Base-by-base conservation (phyloP, 2,113 vertebrate genomes). In the Clupea harengus region DNA sequence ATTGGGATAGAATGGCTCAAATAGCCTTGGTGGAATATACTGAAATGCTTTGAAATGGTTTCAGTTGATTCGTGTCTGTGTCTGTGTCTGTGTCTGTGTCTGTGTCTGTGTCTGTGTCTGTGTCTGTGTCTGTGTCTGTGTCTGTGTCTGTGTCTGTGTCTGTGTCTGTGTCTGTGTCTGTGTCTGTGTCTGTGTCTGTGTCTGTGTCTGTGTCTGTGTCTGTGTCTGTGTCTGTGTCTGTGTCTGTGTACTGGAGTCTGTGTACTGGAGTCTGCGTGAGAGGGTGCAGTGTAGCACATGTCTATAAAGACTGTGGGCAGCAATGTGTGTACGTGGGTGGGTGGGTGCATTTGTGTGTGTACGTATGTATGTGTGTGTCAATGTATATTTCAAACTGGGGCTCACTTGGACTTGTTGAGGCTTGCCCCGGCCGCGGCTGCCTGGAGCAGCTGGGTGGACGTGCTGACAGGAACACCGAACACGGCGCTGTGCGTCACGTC, bases 341-440 rank as follows among this genome's bases (percentile, higher is more conserved):
- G 50, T 52, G 50, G 3, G 50, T 11, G 50, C 17, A 15, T 18
- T 3, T 49, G 47, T 49, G 10, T 9, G 10, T 49, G 47, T 49
- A 1, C 8, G 47, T 49, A 7, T 49, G 47, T 49, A 7, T 49
- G 47, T 49, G 47, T 49, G 47, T 49, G 47, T 49, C 6, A 49
- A 49, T 49, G 47, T 11, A 9, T 11, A 49, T 49, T 2, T 49
- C 8, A 49, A 1, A 22, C 18, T 6, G 39, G 39, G 80, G 90
- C 97, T 93, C 93, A 99, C 98, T 99, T 99, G 90, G 98, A 99
- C 84, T 99, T 99, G 95, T 99, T 99, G 93, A 99, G 97, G 87
- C 97, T 94, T 91, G 98, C 98, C 91, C 99, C 97, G 0, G 98
- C 98, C 17, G 98, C 98, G 0, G 98, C 98, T 0, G 98, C 96